Conservation (phyloP, 2,888 invertebrate genomes). For the Monochamus alternatus region DNA sequence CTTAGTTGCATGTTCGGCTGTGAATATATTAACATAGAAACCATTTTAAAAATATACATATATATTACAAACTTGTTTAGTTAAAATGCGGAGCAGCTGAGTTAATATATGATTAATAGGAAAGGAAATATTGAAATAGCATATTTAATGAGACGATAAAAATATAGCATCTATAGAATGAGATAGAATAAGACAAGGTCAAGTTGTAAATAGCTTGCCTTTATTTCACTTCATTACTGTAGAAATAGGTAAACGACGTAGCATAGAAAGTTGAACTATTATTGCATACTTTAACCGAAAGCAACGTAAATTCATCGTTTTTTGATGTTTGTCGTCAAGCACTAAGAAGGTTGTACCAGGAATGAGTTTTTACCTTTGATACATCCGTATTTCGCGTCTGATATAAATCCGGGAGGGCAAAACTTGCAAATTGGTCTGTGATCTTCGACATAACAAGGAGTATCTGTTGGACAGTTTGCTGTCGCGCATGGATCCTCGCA, state of each 20-base stretch:
- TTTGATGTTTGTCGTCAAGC: constrained; percentile 63
- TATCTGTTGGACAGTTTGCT: constrained; percentile 87
- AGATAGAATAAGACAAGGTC: constrained; percentile 34
- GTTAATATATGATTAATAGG: constrained; percentile 44
- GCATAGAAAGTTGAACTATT: constrained; percentile 60
- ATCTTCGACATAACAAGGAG: constrained; percentile 94
- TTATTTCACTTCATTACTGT: constrained; percentile 39
- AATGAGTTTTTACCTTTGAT: constrained; percentile 88
- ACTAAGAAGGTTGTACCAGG: constrained; percentile 60
- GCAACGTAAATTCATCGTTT: constrained; percentile 62
- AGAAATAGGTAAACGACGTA: constrained; percentile 59
- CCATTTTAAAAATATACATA: constrained; percentile 59
- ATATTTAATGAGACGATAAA: constrained; percentile 23
- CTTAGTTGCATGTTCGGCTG: constrained; percentile 62
- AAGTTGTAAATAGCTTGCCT: constrained; percentile 39
- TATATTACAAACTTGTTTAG: constrained; percentile 49
- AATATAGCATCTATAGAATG: constrained; percentile 31
- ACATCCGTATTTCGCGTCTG: constrained; percentile 94
- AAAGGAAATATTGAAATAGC: constrained; percentile 40
- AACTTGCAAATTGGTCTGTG: constrained; percentile 97
- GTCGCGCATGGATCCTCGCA: constrained; percentile 93
- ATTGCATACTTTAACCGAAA: constrained; percentile 65
- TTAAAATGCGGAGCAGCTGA: constrained; percentile 48
- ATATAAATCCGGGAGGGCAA: constrained; percentile 94
- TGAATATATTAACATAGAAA: constrained; percentile 68